phyloP scores from a whole-genome alignment of 53 echinoderm and acorn worm species.

The Paracentrotus lividus region DNA sequence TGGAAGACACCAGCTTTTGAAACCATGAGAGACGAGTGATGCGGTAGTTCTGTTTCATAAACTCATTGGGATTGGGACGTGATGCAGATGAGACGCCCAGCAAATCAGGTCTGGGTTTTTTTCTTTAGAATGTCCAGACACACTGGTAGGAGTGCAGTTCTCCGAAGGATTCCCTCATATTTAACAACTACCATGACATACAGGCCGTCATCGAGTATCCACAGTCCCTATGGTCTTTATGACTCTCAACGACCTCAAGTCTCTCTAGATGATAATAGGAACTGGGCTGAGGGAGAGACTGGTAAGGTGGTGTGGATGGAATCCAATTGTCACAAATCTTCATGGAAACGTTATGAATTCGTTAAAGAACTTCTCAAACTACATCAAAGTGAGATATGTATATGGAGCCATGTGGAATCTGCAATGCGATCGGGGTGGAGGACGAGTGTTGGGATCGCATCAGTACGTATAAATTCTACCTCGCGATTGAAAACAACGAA shows the following conservation, averaged over 20 bases:
- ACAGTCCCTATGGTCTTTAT: not conserved
- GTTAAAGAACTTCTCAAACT: not conserved
- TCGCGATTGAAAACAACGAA: slow-evolving; percentile 21
- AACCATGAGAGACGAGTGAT: not conserved
- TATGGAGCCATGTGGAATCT: not conserved
- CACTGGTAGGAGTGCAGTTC: not conserved
- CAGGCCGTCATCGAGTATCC: not conserved
- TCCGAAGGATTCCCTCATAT: not conserved
- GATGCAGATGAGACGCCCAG: slow-evolving; percentile 6
- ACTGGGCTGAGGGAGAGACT: slow-evolving; percentile 8
- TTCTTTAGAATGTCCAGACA: slow-evolving; percentile 40
- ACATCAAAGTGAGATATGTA: slow-evolving; percentile 28
- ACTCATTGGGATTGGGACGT: slow-evolving; percentile 3
- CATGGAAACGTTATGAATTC: not conserved
- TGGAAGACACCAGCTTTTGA: not conserved
- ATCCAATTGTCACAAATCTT: not conserved
- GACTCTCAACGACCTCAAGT: not conserved
- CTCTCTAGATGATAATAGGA: not conserved
- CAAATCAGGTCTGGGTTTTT: slow-evolving; percentile 8
- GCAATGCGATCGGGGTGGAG: not conserved
- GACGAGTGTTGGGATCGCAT: not conserved
- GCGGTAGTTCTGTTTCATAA: slow-evolving; percentile 28
- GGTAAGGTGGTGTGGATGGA: slow-evolving; percentile 8
- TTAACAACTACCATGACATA: slow-evolving; percentile 3
- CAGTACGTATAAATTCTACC: slow-evolving; percentile 7